phyloP scores from a whole-genome alignment of 2,888 invertebrate species.

The Dromius quadrimaculatus region DNA sequence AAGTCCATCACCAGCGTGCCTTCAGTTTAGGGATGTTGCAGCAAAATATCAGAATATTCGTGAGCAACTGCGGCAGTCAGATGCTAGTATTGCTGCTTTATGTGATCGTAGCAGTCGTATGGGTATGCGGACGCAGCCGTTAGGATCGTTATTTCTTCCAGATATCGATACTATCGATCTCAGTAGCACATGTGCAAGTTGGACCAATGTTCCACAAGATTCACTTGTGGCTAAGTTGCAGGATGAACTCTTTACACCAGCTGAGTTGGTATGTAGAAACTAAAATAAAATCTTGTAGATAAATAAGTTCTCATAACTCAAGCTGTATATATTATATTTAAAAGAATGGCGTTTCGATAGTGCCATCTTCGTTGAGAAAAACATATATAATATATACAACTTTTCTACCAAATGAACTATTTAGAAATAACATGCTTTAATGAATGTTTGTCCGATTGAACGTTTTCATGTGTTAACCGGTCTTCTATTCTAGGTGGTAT shows the following conservation, averaged over 20 bases:
- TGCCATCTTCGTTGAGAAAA: no score
- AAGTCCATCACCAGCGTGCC: conserved; percentile 26
- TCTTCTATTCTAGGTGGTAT: no score
- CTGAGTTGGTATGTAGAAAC: conserved; percentile 27
- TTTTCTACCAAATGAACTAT: no score
- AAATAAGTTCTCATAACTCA: no score
- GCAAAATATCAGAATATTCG: conserved; percentile 31
- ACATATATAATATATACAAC: no score
- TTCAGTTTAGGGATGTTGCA: conserved; percentile 15
- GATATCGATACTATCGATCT: conserved; percentile 40
- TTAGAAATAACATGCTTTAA: no score
- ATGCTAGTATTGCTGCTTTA: conserved; percentile 16
- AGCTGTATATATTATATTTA: no score
- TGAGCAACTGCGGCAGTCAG: conserved; percentile 29
- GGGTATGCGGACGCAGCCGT: conserved; percentile 12
- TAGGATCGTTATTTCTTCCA: conserved; percentile 14
- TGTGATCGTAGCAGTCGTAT: conserved; percentile 24
- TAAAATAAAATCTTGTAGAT: no score
- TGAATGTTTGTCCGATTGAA: no score
- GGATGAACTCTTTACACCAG: conserved; percentile 46
- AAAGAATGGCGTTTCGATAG: no score
- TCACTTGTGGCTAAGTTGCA: conserved; percentile 35
- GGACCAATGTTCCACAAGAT: conserved; percentile 29
- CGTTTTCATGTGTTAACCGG: no score
- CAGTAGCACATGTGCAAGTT: conserved; percentile 6